Evolutionary conservation across 35 echinoderm and acorn worm genomes (phyloP).

Genomic region (Heliocidaris erythrogramma): DNA sequence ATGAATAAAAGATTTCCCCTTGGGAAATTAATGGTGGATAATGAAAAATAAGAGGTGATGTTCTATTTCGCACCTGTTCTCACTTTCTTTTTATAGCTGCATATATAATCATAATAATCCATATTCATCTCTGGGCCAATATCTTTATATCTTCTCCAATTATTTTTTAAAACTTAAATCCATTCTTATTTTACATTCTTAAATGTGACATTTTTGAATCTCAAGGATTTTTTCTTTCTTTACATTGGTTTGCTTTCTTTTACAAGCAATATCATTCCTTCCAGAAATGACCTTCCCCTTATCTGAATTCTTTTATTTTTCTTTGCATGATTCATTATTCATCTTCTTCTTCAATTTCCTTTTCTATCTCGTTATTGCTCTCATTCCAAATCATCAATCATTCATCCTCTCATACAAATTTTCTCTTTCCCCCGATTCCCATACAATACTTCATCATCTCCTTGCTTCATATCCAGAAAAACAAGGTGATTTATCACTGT

Average conservation of each 20-base stretch:
- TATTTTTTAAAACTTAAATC: no score
- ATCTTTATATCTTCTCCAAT: no score
- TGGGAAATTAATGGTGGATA: not conserved
- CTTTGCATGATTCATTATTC: not conserved
- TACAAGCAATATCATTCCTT: not conserved
- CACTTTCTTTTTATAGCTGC: not conserved
- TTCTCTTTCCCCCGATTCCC: not conserved
- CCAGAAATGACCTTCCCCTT: not conserved
- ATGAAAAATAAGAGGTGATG: not conserved
- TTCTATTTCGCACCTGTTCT: not conserved
- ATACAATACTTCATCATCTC: not conserved
- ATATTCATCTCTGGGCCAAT: no score
- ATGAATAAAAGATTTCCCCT: not conserved
- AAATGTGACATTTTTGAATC: no score
- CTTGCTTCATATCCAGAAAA: not conserved
- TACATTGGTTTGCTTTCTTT: not conserved
- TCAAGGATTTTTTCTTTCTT: not conserved
- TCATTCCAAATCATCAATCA: constrained; percentile 10
- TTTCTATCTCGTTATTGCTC: not conserved
- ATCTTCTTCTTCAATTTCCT: not conserved
- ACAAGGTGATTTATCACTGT: not conserved
- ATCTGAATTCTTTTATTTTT: not conserved
- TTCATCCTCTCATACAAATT: not conserved
- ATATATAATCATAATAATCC: no score
- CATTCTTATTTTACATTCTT: no score